Base-by-base conservation (phyloP, 1,140 invertebrate species). In the Diachasma alloeum region DNA sequence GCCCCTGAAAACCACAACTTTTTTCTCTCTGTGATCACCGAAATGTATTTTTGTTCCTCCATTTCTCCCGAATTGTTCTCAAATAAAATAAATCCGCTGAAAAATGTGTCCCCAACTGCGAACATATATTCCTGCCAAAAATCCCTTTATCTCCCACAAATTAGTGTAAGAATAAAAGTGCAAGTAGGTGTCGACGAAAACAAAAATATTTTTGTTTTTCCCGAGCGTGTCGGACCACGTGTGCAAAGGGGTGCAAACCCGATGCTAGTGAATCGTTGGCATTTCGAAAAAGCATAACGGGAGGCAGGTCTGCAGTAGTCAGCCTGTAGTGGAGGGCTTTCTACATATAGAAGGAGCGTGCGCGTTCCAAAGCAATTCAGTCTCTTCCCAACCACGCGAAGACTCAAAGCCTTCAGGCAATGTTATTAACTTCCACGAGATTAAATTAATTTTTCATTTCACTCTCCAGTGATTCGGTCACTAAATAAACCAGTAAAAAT, bases 331-430 rank as follows among this genome's bases (percentile, higher is more conserved):
- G 83, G 79, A 80, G 81, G 80, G 79, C 73, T 78, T 79, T 83
- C 82, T 84, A 84, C 82, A 85, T 86, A 86, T 85, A 86, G 82
- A 82, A 79, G 24, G 85, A 77, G 79, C 79, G 80, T 78, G 68
- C 78, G 74, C 72, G 72, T 77, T 72, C 78, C 73, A 76, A 82
- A 75, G 67, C 80, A 81, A 80, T 80, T 83, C 85, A 86, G 85
- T 86, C 81, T 81, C 66, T 75, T 80, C 53, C 67, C 71, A 81
- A 80, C 83, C 81, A 79, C 82, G 82, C 80, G 77, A 77, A 76
- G 76, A 75, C 59, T 44, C 56, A 63, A 76, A 48, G 19, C 72
- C 59, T 56, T 72, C 31, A 13, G n/a, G 31, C 17, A 44, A 53
- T 66, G 53, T 26, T 36, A 42, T 72, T 48, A 66, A 10, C 68